Evolutionary conservation across 1,140 invertebrate genomes (phyloP), one percentile per base, ranked within the genome.

Genomic region (Samia ricini): DNA sequence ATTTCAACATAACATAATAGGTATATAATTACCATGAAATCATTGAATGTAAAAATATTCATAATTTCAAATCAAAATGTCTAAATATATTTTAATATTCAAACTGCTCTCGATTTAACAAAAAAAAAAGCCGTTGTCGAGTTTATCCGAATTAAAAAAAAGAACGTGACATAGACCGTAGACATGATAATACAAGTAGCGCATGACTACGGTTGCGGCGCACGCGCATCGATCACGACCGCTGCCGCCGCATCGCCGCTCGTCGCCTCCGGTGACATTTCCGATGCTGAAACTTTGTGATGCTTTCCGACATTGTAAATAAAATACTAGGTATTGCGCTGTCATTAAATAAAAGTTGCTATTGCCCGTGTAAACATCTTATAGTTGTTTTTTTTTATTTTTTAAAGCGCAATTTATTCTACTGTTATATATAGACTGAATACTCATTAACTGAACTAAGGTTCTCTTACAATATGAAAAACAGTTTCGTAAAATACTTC

Each of bases 161-260:
- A 55, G 49, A 56, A 55, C 71, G 76, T 78, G 75, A 80, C 77
- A 66, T 67, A 77, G 75, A 70, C 73, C 71, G 70, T 72, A 77
- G 74, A 82, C 78, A 76, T 79, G 72, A 80, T 81, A 84, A 84
- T 85, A 70, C 74, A 81, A 83, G 79, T 81, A 77, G 83, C 80
- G 76, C 80, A 86, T 84, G 79, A 83, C 74, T 79, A 70, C 63
- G 54, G 12, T 36, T 36, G 19, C 71, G 56, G 66, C 70, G 81
- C 85, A 85, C 81, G 86, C 82, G 81, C 82, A 68, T 61, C 73
- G 71, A 77, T 83, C 84, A 89, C 84, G 86, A 86, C 66, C 50
- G 50, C 55, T 60, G 56, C 64, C 29, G 64, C 33, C 57, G 59
- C 66, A 69, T 57, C 66, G 24, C 29, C 36, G n/a, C 56, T 57